Base-by-base conservation (phyloP, 1,140 invertebrate genomes). In the Oreohelix idahoensis region DNA sequence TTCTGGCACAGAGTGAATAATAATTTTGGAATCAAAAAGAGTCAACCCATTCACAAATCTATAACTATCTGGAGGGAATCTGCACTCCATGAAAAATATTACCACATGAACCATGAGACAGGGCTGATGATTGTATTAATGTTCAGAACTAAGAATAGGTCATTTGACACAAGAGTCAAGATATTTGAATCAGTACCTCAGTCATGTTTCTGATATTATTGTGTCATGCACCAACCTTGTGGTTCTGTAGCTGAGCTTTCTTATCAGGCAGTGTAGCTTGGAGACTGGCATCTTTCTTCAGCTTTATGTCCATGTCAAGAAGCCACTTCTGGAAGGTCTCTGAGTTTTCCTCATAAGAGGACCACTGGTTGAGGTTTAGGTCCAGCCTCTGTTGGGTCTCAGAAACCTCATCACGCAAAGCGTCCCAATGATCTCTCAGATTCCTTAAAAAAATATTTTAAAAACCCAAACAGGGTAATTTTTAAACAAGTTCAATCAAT, bases 251-350 rank as follows among this genome's bases (percentile, higher is more conserved):
- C 90, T 98, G 97, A 0, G 97, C 97, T 85, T 96, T 95, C 93
- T 98, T 99, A 90, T 98, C 97, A 93, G 98, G 97, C 35, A 99
- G 92, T 0, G 97, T 97, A 0, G 96, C 95, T 92, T 98, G 98
- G 0, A 97, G 93, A 92, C 98, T 97, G 0, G 96, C 97, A 88
- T 98, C 97, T 85, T 96, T 95, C 87, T 97, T 96, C 95, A 99
- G 97, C 1, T 96, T 96, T 86, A 95, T 94, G 91, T 98, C 97
- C 15, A 98, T 96, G 89, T 98, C 97, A 88, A 96, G 95, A 0
- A 98, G 91, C 97, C 97, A 99, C 90, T 96, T 96, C 0, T 96
- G 97, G 26, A 98, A 92, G 91, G 98, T 96, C 90, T 98, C 97
- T 85, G 87, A 90, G 85, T 88, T 92, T 49, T 92, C 91, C 81